These are phyloP conservation scores for Acrobasis suavella DNA, from an alignment of 2,888 invertebrate species.

Conservation along the genomic window DNA sequence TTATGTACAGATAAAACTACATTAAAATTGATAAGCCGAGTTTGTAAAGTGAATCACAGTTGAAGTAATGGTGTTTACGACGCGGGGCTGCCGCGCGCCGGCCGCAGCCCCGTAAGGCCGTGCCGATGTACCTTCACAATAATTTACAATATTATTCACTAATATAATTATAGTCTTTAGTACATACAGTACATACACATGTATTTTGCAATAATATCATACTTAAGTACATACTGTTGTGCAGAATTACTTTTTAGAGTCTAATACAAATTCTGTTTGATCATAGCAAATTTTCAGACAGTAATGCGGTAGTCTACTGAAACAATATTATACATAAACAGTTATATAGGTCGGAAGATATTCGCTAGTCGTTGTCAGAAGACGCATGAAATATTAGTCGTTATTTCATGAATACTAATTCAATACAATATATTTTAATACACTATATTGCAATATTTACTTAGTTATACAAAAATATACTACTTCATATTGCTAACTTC, in stretches of 20 bases:
- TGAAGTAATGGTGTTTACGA: constrained; percentile 67
- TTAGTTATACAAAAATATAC: constrained; percentile 54
- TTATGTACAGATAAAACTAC: constrained; percentile 51
- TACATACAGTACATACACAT: constrained; percentile 53
- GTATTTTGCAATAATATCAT: constrained; percentile 37
- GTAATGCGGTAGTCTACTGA: neutral
- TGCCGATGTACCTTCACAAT: constrained; percentile 27
- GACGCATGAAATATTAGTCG: constrained; percentile 23
- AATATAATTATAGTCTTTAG: constrained; percentile 48
- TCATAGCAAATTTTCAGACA: neutral
- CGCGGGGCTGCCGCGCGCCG: constrained; percentile 61
- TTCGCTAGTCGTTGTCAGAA: constrained; percentile 23
- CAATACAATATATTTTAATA: constrained; percentile 34
- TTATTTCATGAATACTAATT: constrained; percentile 29
- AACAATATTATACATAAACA: constrained; percentile 1
- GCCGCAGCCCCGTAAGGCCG: constrained; percentile 55
- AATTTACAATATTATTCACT: constrained; percentile 41
- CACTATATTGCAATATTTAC: constrained; percentile 46
- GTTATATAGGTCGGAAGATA: constrained; percentile 9
- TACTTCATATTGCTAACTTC: constrained; percentile 55
- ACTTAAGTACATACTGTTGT: constrained; percentile 65
- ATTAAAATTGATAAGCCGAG: constrained; percentile 60
- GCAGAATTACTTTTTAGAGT: constrained; percentile 32
- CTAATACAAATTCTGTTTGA: neutral
- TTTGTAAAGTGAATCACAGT: constrained; percentile 78